Conservation (phyloP, 2,113 vertebrate species). For the Cochlearius cochlearius region DNA sequence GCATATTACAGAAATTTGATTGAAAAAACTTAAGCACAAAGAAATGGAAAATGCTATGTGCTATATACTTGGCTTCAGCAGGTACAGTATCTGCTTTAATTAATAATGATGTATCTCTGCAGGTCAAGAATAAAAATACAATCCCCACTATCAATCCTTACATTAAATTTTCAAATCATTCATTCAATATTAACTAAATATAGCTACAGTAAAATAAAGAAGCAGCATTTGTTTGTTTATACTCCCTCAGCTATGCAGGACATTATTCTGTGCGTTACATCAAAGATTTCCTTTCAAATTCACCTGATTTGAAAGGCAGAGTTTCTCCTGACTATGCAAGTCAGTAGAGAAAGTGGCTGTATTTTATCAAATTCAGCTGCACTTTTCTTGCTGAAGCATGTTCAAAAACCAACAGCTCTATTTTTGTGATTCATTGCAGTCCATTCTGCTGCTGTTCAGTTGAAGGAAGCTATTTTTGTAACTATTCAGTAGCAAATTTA, state of each 20-base stretch:
- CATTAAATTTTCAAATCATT: slow-evolving; percentile 28
- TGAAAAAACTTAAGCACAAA: neutral
- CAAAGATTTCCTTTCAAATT: slow-evolving; percentile 45
- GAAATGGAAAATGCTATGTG: neutral
- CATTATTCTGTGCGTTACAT: neutral
- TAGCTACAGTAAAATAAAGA: slow-evolving; percentile 19
- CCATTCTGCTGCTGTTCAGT: neutral
- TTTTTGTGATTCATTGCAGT: neutral
- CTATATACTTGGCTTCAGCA: neutral
- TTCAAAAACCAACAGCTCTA: neutral
- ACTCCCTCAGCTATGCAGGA: neutral
- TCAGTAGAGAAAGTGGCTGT: neutral
- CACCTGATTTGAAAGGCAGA: neutral
- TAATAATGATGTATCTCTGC: slow-evolving; percentile 11
- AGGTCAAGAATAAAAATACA: neutral
- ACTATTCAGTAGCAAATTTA: neutral
- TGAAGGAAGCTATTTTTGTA: slow-evolving; percentile 23
- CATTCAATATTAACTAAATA: slow-evolving; percentile 60
- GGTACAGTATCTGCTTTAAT: slow-evolving; percentile 25
- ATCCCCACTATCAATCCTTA: neutral
- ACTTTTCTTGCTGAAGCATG: neutral
- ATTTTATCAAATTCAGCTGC: neutral
- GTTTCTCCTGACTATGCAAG: neutral
- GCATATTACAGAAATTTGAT: neutral
- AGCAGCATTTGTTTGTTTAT: slow-evolving; percentile 9